A percentile compares a stretch with the other conserved stretches of the same genome.
These are phyloP conservation scores for Ptychoptera albimana DNA, from an alignment of 2,888 invertebrate genomes.

Conservation along the genomic window DNA sequence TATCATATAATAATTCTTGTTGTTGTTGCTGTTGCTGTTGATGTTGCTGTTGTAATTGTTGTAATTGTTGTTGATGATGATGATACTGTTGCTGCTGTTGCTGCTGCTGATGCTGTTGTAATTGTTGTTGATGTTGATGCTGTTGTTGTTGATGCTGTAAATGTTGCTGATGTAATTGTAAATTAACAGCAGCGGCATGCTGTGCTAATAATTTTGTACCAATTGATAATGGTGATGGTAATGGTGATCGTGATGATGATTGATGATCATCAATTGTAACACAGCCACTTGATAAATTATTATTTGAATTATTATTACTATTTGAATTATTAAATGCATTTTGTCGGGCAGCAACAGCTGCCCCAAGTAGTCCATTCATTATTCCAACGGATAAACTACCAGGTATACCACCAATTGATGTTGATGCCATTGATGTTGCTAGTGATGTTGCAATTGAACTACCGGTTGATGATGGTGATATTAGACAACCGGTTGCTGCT, in stretches of 20 bases:
- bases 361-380: too few species aligned
- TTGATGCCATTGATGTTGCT: constrained; percentile 7
- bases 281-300: too few species aligned
- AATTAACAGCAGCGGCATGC: constrained; percentile 2
- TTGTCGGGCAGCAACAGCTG: too few species aligned
- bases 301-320: too few species aligned
- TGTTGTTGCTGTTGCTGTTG: constrained; percentile 32
- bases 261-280: not conserved
- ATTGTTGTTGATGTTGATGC: not conserved
- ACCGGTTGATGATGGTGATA: constrained; percentile 3
- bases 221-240: constrained; percentile 19
- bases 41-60: constrained; percentile 22
- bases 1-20: constrained; percentile 28
- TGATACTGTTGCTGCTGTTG: constrained; percentile 12
- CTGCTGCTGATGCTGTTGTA: not conserved
- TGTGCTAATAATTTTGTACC: constrained; percentile 5
- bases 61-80: constrained; percentile 6
- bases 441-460: constrained; percentile 4
- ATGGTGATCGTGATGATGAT: constrained; percentile 9
- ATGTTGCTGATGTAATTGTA: not conserved
- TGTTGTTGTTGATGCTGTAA: not conserved
- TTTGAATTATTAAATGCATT: too few species aligned
- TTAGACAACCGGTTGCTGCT: constrained; percentile 3
- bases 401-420: constrained; percentile 3
- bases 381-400: too few species aligned